Conservation (phyloP, 2,888 invertebrate genomes). For the Lasioglossum vierecki region DNA sequence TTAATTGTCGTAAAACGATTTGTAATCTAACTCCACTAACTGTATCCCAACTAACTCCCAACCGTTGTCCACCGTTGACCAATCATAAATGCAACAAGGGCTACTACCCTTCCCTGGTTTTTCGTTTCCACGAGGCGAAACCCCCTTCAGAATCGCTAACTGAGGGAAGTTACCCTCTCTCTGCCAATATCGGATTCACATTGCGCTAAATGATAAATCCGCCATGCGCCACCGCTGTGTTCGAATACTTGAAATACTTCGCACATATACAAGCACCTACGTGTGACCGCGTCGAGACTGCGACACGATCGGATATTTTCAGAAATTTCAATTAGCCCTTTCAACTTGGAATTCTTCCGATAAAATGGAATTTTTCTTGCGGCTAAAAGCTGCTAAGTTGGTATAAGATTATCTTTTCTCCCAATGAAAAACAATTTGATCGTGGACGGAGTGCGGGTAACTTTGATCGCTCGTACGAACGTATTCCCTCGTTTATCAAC, state of each 20-base stretch:
- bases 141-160: neutral
- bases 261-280: neutral
- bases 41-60: too few relatives aligned
- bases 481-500: neutral
- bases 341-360: neutral
- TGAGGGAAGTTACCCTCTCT: too few relatives aligned
- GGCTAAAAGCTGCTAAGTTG: neutral
- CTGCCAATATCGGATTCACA: too few relatives aligned
- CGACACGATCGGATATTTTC: neutral
- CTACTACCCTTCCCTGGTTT: too few relatives aligned
- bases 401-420: neutral
- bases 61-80: too few relatives aligned
- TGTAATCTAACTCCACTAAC: too few relatives aligned
- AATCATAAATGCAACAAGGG: too few relatives aligned
- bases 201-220: neutral
- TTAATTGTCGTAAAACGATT: too few relatives aligned
- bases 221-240: neutral
- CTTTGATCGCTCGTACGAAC: neutral
- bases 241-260: neutral
- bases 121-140: too few relatives aligned
- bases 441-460: neutral
- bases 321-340: neutral
- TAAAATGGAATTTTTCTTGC: neutral
- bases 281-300: neutral
- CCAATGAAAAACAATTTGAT: conserved; percentile 10